phyloP scores from a whole-genome alignment of 2,888 invertebrate species.

The Andrena trimmerana region DNA sequence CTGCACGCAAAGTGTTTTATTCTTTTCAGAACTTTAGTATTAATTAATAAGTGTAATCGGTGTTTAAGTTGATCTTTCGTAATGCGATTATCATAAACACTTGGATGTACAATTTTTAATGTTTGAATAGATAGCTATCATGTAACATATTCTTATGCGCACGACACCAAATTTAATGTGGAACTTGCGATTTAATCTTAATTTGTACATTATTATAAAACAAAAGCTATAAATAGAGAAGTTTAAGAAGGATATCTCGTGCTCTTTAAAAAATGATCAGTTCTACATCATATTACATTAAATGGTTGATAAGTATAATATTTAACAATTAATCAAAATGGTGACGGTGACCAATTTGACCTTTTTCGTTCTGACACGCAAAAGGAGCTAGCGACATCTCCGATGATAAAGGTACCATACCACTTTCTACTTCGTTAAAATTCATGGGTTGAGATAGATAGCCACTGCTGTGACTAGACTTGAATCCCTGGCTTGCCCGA shows the following conservation, averaged over 20 bases:
- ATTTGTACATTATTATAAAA: constrained; percentile 33
- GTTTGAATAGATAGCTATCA: constrained; percentile 51
- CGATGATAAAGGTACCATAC: constrained; percentile 85
- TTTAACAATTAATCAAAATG: constrained; percentile 82
- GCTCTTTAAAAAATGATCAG: constrained; percentile 84
- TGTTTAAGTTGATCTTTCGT: constrained; percentile 58
- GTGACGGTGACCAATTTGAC: constrained; percentile 86
- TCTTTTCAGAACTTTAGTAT: constrained; percentile 62
- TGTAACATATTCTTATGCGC: constrained; percentile 63
- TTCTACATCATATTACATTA: constrained; percentile 76
- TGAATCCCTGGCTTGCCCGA: constrained; percentile 85
- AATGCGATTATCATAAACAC: constrained; percentile 53
- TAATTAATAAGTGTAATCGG: constrained; percentile 64
- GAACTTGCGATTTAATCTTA: constrained; percentile 43
- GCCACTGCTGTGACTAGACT: constrained; percentile 85
- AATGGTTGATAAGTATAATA: constrained; percentile 78
- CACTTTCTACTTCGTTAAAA: constrained; percentile 79
- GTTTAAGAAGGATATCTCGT: constrained; percentile 77
- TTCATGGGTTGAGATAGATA: constrained; percentile 84
- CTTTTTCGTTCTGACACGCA: constrained; percentile 86
- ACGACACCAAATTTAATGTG: constrained; percentile 60
- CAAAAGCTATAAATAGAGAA: constrained; percentile 42
- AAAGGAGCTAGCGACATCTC: constrained; percentile 85
- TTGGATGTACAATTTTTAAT: constrained; percentile 65
- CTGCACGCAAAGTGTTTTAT: constrained; percentile 75